Percentiles rank a stretch among this genome's conserved stretches.
phyloP scores from a whole-genome alignment of 2,113 vertebrate genomes.

The Ginglymostoma cirratum region DNA sequence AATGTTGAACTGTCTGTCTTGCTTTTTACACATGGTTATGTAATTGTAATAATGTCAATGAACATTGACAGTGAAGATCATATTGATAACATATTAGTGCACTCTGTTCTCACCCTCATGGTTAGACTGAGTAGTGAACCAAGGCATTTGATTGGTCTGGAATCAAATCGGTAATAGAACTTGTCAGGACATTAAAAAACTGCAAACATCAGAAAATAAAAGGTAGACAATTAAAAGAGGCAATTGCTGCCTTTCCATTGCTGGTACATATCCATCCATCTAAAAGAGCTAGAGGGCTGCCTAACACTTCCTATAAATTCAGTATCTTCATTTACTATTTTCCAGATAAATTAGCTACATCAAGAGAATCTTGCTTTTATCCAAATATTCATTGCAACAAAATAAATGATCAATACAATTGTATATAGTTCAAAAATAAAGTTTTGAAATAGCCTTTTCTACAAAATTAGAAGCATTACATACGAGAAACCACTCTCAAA shows the following conservation, averaged over 20 bases:
- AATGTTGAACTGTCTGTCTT: not conserved
- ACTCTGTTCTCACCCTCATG: not conserved
- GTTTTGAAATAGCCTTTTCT: not conserved
- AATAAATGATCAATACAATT: not conserved
- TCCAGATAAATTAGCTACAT: not conserved
- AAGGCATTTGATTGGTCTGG: not conserved
- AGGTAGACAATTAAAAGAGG: not conserved
- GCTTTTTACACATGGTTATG: not conserved
- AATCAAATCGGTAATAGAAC: not conserved
- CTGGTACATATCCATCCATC: not conserved
- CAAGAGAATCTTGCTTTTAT: not conserved
- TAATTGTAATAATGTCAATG: not conserved
- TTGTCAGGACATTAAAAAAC: not conserved
- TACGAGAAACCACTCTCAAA: not conserved
- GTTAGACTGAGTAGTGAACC: not conserved
- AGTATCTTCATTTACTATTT: not conserved
- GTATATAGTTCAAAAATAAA: not conserved
- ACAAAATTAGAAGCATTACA: not conserved
- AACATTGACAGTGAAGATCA: not conserved
- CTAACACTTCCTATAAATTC: not conserved
- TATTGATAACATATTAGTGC: not conserved
- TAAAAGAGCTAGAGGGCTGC: not conserved
- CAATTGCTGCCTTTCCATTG: not conserved
- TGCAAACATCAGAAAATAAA: not conserved
- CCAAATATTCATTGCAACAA: not conserved